A percentile compares a stretch with the other conserved stretches of the same genome.
Evolutionary conservation across 2,797 vertebrate genomes (phyloP).

Genomic region (Lepus oiostolus): DNA sequence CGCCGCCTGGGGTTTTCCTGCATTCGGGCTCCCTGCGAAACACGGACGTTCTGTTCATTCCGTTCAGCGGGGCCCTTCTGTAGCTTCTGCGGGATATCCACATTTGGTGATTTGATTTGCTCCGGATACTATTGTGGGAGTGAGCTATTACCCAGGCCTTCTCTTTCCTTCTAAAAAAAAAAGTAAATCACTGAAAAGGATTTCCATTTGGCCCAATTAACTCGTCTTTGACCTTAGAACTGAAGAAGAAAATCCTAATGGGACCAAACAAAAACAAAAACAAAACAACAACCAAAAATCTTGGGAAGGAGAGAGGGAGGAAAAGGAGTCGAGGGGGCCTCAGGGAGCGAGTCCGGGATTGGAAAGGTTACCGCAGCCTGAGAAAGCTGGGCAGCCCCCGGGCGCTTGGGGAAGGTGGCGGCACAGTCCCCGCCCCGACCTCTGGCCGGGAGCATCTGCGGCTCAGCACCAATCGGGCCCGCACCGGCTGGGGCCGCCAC

Average conservation of each 20-base stretch:
- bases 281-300: too few species aligned
- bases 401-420: accelerated
- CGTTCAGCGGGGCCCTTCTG: background rate
- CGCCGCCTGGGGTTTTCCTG: background rate
- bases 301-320: background rate
- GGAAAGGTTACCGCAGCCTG: background rate
- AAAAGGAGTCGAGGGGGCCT: background rate
- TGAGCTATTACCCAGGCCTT: background rate
- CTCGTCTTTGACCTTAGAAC: constrained; percentile 8
- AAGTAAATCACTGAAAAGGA: background rate
- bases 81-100: background rate
- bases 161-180: background rate
- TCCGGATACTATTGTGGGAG: background rate
- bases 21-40: background rate
- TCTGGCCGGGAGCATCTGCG: accelerated
- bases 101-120: background rate
- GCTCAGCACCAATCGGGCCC: background rate
- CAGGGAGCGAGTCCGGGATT: accelerated
- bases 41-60: background rate
- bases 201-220: background rate
- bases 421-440: accelerated
- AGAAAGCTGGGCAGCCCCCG: background rate
- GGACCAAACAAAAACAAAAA: background rate
- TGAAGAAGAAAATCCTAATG: accelerated
- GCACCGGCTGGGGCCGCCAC: background rate